phyloP scores from a whole-genome alignment of 2,888 invertebrate genomes.

The Onchidella celtica region DNA sequence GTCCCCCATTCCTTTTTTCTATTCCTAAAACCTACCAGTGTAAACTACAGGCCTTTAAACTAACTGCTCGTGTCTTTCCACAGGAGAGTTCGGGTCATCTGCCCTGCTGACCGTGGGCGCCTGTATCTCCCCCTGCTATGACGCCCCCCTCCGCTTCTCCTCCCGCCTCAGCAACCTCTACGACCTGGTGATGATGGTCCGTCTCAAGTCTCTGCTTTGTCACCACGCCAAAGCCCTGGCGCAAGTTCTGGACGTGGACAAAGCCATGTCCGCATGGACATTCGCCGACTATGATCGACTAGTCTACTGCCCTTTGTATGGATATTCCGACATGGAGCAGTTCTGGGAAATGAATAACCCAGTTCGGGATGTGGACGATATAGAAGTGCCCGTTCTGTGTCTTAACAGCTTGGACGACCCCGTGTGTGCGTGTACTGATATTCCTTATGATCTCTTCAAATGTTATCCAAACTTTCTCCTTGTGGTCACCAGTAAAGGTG shows the following conservation, averaged over 20 bases:
- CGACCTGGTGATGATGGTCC: conserved; percentile 62
- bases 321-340: conserved; percentile 61
- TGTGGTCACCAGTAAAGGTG: conserved; percentile 72
- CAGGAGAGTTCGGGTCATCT: conserved; percentile 74
- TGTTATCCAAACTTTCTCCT: conserved; percentile 76
- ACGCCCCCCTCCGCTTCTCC: conserved; percentile 59
- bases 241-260: conserved; percentile 63
- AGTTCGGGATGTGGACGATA: conserved; percentile 76
- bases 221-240: conserved; percentile 65
- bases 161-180: conserved; percentile 63
- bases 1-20: too few relatives aligned
- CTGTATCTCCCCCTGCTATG: conserved; percentile 75
- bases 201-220: conserved; percentile 65
- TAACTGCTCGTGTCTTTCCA: too few relatives aligned
- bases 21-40: too few relatives aligned
- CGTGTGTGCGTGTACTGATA: conserved; percentile 57
- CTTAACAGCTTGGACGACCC: conserved; percentile 76
- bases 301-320: conserved; percentile 68
- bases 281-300: conserved; percentile 67
- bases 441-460: conserved; percentile 74
- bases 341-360: conserved; percentile 77
- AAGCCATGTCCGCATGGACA: conserved; percentile 62
- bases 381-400: conserved; percentile 74
- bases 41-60: too few relatives aligned
- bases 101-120: conserved; percentile 67